Conservation (phyloP, 2,888 invertebrate genomes). For the Dysmachus trigonus region DNA sequence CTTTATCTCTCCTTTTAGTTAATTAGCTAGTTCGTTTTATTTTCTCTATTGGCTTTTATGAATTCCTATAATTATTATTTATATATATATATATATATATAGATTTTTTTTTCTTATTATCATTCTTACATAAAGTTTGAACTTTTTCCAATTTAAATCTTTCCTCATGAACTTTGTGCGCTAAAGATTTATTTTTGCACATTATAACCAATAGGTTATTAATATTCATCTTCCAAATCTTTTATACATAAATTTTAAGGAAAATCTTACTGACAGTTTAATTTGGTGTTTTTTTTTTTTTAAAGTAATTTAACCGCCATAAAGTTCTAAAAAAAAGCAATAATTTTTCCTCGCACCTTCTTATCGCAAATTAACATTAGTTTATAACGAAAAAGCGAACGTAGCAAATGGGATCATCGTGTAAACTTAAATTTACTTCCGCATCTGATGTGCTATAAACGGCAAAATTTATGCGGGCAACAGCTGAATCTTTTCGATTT, state of each 20-base stretch:
- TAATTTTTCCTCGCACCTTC: not conserved
- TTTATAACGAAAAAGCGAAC: not conserved
- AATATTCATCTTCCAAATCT: too few species aligned
- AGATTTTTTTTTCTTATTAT: too few species aligned
- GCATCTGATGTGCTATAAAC: not conserved
- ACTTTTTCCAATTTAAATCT: too few species aligned
- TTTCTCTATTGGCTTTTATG: too few species aligned
- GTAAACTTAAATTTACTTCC: not conserved
- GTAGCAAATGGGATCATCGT: not conserved
- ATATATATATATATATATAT: too few species aligned
- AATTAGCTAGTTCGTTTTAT: too few species aligned
- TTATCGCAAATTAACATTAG: not conserved
- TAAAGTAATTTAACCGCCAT: not conserved
- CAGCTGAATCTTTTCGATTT: not conserved
- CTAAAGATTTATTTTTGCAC: too few species aligned
- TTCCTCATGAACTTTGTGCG: too few species aligned
- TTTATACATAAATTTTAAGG: not conserved
- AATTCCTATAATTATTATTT: too few species aligned
- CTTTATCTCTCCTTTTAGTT: too few species aligned
- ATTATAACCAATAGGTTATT: too few species aligned
- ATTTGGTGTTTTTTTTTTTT: not conserved
- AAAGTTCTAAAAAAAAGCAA: not conserved
- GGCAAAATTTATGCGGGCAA: not conserved
- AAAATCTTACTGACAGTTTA: not conserved
- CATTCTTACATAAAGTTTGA: too few species aligned